Evolutionary conservation across 2,113 vertebrate species (phyloP).

Genomic region (Engystomops pustulosus): DNA sequence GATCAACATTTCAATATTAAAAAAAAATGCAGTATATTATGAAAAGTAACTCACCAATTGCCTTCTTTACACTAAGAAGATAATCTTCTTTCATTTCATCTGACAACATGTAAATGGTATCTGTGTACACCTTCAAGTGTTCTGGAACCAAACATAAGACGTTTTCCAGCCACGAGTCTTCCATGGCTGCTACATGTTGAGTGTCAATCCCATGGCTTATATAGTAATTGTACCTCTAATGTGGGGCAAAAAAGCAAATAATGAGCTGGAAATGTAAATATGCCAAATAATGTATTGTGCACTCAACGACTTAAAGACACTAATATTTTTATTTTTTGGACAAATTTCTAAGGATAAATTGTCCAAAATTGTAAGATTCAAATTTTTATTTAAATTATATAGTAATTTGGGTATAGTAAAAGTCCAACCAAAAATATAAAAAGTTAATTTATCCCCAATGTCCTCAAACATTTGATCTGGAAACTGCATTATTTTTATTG

Average conservation of each 20-base stretch:
- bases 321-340: too few species aligned
- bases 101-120: conserved; percentile 69
- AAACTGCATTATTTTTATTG: too few species aligned
- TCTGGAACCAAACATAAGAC: conserved; percentile 76
- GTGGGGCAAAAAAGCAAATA: background rate
- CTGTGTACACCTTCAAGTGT: conserved; percentile 71
- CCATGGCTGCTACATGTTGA: conserved; percentile 77
- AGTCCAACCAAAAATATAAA: too few species aligned
- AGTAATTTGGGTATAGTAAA: too few species aligned
- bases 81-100: conserved; percentile 87
- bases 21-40: too few species aligned
- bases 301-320: too few species aligned
- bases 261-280: background rate
- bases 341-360: too few species aligned
- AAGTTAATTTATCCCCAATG: too few species aligned
- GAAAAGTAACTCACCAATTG: conserved; percentile 75
- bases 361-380: too few species aligned
- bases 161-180: conserved; percentile 78
- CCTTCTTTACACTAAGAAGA: conserved; percentile 80
- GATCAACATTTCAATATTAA: background rate
- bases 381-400: too few species aligned
- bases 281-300: background rate
- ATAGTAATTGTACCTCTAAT: conserved; percentile 81
- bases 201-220: conserved; percentile 81
- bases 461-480: too few species aligned